A percentile compares a stretch with the other conserved stretches of the same genome.
phyloP scores from a whole-genome alignment of 2,113 vertebrate species.

The Cyphomyrus plagiostoma region DNA sequence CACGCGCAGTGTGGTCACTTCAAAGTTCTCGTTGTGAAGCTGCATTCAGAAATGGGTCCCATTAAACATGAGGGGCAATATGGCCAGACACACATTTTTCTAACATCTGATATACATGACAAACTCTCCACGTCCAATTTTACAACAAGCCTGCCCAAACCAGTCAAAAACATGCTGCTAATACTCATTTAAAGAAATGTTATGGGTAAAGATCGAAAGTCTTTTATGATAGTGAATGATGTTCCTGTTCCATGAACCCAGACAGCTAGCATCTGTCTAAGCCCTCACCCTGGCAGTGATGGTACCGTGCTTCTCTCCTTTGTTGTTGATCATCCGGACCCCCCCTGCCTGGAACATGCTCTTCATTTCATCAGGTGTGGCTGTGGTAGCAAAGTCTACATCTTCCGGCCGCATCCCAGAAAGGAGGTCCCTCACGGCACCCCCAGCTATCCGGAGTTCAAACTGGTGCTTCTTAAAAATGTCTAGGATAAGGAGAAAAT shows the following conservation, averaged over 20 bases:
- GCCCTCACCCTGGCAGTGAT: constrained; percentile 83
- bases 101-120: background rate
- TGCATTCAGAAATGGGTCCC: constrained; percentile 41
- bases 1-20: constrained; percentile 86
- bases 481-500: constrained; percentile 50
- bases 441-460: constrained; percentile 89
- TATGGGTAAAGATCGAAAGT: background rate
- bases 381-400: constrained; percentile 91
- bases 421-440: constrained; percentile 86
- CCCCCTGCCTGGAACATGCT: constrained; percentile 76
- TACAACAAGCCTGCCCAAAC: background rate
- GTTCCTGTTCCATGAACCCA: background rate
- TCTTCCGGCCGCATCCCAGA: constrained; percentile 80
- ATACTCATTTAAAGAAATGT: background rate
- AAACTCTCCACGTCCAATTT: background rate
- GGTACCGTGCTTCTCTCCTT: constrained; percentile 91
- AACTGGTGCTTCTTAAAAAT: constrained; percentile 76
- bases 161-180: background rate
- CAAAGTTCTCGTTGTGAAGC: constrained; percentile 89
- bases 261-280: background rate
- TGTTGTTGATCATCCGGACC: constrained; percentile 90
- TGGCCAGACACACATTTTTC: background rate
- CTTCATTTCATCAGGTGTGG: constrained; percentile 90
- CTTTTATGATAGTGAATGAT: background rate
- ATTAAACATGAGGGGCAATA: background rate